Base-by-base conservation (phyloP, 2,888 invertebrate species). In the Synanthedon formicaeformis region DNA sequence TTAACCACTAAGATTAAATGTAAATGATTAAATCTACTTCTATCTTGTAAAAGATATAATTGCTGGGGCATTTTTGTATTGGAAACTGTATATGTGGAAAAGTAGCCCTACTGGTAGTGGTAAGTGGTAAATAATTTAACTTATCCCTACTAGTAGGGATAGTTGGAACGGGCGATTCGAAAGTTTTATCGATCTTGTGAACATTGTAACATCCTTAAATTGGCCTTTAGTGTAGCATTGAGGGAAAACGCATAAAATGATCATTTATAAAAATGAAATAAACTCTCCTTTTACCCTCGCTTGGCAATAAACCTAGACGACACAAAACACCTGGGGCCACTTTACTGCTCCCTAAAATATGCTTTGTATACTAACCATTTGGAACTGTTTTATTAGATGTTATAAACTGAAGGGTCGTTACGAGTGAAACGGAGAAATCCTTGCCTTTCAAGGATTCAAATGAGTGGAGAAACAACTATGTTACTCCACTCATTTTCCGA, bases 331-430 rank as follows among this genome's bases (percentile, higher is more conserved):
- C 66, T 69, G 69, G 55, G 64, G 57, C 56, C 60, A 27, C 54
- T 72, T 71, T 70, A 70, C 58, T 56, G 59, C 57, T 56, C 52
- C 58, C 58, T 65, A 64, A 69, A 69, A 65, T 66, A 65, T 61
- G 59, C 58, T 64, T 62, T 66, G 61, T 65, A 65, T 60, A 60
- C 57, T 58, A 48, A 51, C 48, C 41, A 23, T 53, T 14, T 50
- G 48, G 18, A 41, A 27, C 16, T 50, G 16, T 56, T 54, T 56
- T 56, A 53, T 52, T 56, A 40, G 50, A 41, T 14, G 51, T 50
- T 45, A 54, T 53, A 50, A 54, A 23, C 27, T 14, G 45, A 34
- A 50, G 45, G 45, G 45, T 34, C 34, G 41, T 52, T 13, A 40
- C 23, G 49, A 11, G 45, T 45, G n/a, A 45, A 14, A 45, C 13